These are phyloP conservation scores for Carollia perspicillata DNA, from an alignment of 2,113 vertebrate species.

Conservation along the genomic window DNA sequence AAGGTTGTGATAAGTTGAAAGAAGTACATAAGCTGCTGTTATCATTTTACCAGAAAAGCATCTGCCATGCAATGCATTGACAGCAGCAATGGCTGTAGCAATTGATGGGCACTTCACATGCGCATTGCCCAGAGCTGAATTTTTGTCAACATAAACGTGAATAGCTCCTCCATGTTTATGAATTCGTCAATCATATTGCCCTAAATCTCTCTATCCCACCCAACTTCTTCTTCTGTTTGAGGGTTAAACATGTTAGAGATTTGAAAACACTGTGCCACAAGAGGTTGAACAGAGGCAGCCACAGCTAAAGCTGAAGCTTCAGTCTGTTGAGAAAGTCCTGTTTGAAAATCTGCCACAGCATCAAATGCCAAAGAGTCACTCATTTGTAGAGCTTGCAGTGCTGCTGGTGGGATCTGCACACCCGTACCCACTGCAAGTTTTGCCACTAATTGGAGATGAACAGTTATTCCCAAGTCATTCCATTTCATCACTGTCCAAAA, in stretches of 20 bases:
- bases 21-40: constrained; percentile 95
- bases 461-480: constrained; percentile 95
- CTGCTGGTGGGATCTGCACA: too few species aligned
- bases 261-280: constrained; percentile 97
- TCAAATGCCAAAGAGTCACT: too few species aligned
- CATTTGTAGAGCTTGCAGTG: too few species aligned
- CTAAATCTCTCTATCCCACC: constrained; percentile 96
- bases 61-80: constrained; percentile 92
- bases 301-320: constrained; percentile 82
- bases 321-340: too few species aligned
- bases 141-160: constrained; percentile 97
- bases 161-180: constrained; percentile 97
- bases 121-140: constrained; percentile 96
- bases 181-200: constrained; percentile 97
- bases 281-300: constrained; percentile 89
- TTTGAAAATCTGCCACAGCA: too few species aligned
- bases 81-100: constrained; percentile 93
- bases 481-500: constrained; percentile 95
- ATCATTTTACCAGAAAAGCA: constrained; percentile 99
- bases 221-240: constrained; percentile 88
- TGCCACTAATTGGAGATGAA: constrained; percentile 95
- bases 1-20: constrained; percentile 96
- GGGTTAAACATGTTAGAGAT: constrained; percentile 98
- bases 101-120: constrained; percentile 98
- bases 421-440: constrained; percentile 92